Evolutionary conservation across 2,888 invertebrate genomes (phyloP).

Genomic region (Cataglyphis rosenhaueri): DNA sequence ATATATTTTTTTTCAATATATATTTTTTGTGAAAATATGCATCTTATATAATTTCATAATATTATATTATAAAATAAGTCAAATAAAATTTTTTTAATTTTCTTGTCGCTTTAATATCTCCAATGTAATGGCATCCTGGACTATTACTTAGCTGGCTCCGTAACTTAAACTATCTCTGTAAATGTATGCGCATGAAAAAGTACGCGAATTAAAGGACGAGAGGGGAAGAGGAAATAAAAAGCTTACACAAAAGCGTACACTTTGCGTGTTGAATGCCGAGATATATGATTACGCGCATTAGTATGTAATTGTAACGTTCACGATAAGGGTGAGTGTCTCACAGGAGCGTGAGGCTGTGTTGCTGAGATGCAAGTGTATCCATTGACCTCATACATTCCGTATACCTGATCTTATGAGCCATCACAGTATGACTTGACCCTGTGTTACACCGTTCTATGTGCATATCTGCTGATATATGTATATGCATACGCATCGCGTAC

Average conservation of each 20-base stretch:
- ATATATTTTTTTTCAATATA: neutral
- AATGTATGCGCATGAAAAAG: neutral
- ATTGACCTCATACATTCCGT: slow-evolving; percentile 49
- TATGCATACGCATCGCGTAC: slow-evolving; percentile 19
- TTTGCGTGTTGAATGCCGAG: neutral
- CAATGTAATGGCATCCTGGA: neutral
- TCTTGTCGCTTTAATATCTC: neutral
- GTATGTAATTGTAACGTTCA: neutral
- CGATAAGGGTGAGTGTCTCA: slow-evolving; percentile 8
- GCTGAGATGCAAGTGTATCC: slow-evolving; percentile 40
- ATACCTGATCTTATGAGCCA: slow-evolving; percentile 52
- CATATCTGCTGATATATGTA: slow-evolving; percentile 49
- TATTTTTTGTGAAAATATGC: neutral
- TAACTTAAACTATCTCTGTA: neutral
- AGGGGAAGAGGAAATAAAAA: neutral
- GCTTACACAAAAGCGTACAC: neutral
- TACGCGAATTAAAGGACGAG: neutral
- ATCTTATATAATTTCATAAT: neutral
- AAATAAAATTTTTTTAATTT: neutral
- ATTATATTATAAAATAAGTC: neutral
- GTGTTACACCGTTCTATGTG: slow-evolving; percentile 25
- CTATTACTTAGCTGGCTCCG: neutral
- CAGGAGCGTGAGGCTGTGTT: neutral
- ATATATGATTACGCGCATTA: neutral
- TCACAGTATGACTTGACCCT: slow-evolving; percentile 51